A percentile compares a stretch with the other conserved stretches of the same genome.
phyloP scores from a whole-genome alignment of 1,140 invertebrate species.

The Solen grandis region DNA sequence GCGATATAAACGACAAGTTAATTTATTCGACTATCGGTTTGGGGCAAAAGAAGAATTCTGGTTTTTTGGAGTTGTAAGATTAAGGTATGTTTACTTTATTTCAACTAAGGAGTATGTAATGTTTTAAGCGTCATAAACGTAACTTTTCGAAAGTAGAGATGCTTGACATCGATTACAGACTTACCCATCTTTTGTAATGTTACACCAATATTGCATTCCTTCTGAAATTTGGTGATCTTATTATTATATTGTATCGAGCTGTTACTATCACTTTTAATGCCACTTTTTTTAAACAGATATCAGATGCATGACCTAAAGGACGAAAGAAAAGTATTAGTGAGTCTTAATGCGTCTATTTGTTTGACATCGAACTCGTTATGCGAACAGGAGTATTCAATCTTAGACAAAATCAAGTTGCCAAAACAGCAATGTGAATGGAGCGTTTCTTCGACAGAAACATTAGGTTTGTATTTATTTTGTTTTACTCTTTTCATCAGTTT shows the following conservation, averaged over 20 bases:
- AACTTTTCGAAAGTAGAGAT: not conserved
- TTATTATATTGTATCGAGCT: not conserved
- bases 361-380: not conserved
- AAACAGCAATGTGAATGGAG: not conserved
- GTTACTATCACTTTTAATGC: too few relatives aligned
- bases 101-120: not conserved
- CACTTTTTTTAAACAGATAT: not conserved
- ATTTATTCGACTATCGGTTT: slow-evolving; percentile 31
- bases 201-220: not conserved
- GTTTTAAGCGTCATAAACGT: not conserved
- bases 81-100: slow-evolving; percentile 5
- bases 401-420: not conserved
- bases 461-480: not conserved
- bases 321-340: not conserved
- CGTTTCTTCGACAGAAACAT: not conserved
- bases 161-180: not conserved
- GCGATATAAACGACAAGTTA: not conserved
- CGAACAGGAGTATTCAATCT: not conserved
- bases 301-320: not conserved
- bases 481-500: too few relatives aligned
- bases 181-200: not conserved
- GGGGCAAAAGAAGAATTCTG: slow-evolving; percentile 8
- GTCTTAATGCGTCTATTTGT: not conserved
- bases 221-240: not conserved
- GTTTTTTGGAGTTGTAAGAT: slow-evolving; percentile 27